These are phyloP conservation scores for Camptogramma bilineatum DNA, from an alignment of 2,888 invertebrate species.

Conservation along the genomic window DNA sequence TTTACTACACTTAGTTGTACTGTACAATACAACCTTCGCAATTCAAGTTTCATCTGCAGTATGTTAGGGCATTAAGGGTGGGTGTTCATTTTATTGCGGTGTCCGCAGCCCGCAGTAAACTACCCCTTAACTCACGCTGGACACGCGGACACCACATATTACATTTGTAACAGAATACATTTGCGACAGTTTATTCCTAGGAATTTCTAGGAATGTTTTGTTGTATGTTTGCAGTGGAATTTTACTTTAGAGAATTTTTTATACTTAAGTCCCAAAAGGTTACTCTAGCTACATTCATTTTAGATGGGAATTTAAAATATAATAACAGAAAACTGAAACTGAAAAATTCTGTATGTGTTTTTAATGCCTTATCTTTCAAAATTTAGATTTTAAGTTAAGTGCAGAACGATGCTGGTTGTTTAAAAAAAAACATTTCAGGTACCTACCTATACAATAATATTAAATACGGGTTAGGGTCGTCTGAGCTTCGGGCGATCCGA, in stretches of 20 bases:
- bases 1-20: neutral
- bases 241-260: constrained; percentile 8
- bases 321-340: no score
- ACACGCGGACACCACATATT: constrained; percentile 45
- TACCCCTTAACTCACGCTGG: constrained; percentile 55
- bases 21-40: constrained; percentile 29
- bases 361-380: no score
- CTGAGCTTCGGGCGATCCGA: no score
- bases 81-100: constrained; percentile 65
- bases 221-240: constrained; percentile 23
- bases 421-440: no score
- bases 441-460: no score
- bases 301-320: no score
- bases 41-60: constrained; percentile 44
- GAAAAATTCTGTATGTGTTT: no score
- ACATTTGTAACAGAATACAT: constrained; percentile 46
- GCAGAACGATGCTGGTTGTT: no score
- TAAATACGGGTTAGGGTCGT: no score
- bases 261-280: neutral
- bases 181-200: constrained; percentile 38
- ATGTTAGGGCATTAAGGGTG: constrained; percentile 58
- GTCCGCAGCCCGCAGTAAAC: constrained; percentile 55
- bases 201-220: constrained; percentile 36
- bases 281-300: neutral
- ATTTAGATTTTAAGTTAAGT: no score